These are phyloP conservation scores for Agrypnus murinus DNA, from an alignment of 2,888 invertebrate genomes.

Conservation along the genomic window DNA sequence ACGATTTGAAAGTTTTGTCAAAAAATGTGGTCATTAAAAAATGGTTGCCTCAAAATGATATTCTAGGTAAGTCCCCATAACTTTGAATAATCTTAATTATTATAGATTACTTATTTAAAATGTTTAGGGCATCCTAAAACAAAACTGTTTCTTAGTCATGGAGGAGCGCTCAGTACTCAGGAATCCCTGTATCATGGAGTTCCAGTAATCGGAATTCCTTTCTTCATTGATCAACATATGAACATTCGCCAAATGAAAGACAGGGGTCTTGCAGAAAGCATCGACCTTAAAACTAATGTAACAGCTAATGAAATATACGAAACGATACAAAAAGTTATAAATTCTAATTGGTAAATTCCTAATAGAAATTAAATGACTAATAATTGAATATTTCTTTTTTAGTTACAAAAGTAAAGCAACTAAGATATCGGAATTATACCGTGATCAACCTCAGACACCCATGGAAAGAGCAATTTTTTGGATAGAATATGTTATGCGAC, in stretches of 20 bases:
- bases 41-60: constrained; percentile 68
- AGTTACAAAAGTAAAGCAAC: constrained; percentile 53
- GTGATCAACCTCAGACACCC: constrained; percentile 54
- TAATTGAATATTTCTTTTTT: neutral
- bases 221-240: constrained; percentile 60
- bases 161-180: constrained; percentile 59
- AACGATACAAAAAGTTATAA: constrained; percentile 56
- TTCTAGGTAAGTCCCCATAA: constrained; percentile 62
- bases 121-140: constrained; percentile 50
- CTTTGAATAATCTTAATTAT: too few species aligned
- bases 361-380: too few species aligned
- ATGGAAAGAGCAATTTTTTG: constrained; percentile 53
- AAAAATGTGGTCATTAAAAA: constrained; percentile 64
- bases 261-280: constrained; percentile 55
- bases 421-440: constrained; percentile 48
- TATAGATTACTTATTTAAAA: too few species aligned
- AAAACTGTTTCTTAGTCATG: constrained; percentile 51
- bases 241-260: constrained; percentile 61
- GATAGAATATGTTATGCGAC: constrained; percentile 52
- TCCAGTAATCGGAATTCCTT: constrained; percentile 58
- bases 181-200: constrained; percentile 54
- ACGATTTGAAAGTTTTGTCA: constrained; percentile 62
- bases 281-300: constrained; percentile 57
- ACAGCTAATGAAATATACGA: constrained; percentile 47
- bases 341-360: constrained; percentile 56